Conservation (phyloP, 2,113 vertebrate genomes). For the Alexandromys fortis region DNA sequence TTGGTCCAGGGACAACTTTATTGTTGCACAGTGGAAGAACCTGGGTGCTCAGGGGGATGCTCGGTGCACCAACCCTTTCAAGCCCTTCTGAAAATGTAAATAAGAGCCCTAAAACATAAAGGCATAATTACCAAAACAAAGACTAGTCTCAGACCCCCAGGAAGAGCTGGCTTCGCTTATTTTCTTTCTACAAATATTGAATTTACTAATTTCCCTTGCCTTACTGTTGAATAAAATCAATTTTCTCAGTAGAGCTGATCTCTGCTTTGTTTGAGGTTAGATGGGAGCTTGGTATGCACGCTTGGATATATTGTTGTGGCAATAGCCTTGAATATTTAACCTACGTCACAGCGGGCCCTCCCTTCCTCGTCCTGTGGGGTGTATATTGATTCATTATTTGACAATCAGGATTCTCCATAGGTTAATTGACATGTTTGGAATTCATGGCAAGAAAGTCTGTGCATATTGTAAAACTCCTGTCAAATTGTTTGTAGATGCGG, state of each 20-base stretch:
- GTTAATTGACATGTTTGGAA: conserved; percentile 82
- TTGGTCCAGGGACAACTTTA: conserved; percentile 80
- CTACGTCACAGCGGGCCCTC: conserved; percentile 80
- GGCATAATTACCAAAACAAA: conserved; percentile 90
- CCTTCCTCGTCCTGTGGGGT: conserved; percentile 63
- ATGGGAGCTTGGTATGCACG: conserved; percentile 85
- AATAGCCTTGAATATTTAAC: conserved; percentile 87
- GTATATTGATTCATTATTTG: conserved; percentile 83
- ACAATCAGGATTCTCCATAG: conserved; percentile 82
- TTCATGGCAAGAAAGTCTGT: conserved; percentile 79
- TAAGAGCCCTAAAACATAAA: conserved; percentile 85
- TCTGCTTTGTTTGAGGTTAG: conserved; percentile 89
- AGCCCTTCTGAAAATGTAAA: conserved; percentile 86
- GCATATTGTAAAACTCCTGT: conserved; percentile 86
- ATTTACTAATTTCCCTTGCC: conserved; percentile 90
- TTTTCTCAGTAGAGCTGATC: conserved; percentile 88
- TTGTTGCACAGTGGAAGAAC: conserved; percentile 72
- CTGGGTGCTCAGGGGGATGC: conserved; percentile 69
- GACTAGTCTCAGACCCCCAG: conserved; percentile 86
- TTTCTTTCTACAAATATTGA: conserved; percentile 91
- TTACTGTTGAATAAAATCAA: conserved; percentile 89
- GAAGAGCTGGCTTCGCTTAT: conserved; percentile 87
- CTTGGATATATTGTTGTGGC: conserved; percentile 83
- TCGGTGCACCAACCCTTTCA: conserved; percentile 79
- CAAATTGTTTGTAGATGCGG: conserved; percentile 86